Base-by-base conservation (phyloP, 2,888 invertebrate genomes). In the Linyphia triangularis region DNA sequence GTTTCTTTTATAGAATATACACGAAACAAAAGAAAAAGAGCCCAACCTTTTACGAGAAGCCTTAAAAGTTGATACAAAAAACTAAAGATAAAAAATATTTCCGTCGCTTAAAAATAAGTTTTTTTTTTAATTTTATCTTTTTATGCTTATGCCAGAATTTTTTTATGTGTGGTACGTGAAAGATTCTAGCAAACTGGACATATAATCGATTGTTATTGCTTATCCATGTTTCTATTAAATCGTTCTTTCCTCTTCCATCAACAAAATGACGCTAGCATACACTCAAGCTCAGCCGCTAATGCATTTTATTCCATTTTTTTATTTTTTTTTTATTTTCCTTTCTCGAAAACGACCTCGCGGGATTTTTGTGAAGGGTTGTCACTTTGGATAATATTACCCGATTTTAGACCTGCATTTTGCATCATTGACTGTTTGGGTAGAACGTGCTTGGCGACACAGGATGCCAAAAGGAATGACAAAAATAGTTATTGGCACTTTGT, bases 141-240 rank as follows among this genome's bases (percentile, higher is more conserved):
- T 40, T 59, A 77, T 78, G 70, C 82, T 82, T 69, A 81, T 67
- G 40, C 57, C 40, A 22, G 40, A 43, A 22, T 78, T 79, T 77
- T 88, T 69, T 81, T 63, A 67, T 59, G 67, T 59, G 43, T 67
- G 30, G 33, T 75, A 22, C 86, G 81, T 81, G 65, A 79, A 81
- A 86, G 73, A 81, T 86, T 88, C 67, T 59, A 51, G 77, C 51
- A 88, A 82, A 82, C 43, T 84, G 88, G 88, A 88, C 88, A 88
- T 22, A 88, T 88, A 88, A 88, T 88, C 88, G 88, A 88, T 88
- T 83, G 83, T 83, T 88, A 88, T 88, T 67, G 83, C 83, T 78
- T 73, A 78, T 78, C 78, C 83, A 72, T 88, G 88, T 84, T 84
- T 72, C 88, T 88, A 88, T 88, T 88, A 88, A 88, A 88, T 84